These are phyloP conservation scores for Operophtera brumata DNA, from an alignment of 2,888 invertebrate genomes.

Conservation along the genomic window DNA sequence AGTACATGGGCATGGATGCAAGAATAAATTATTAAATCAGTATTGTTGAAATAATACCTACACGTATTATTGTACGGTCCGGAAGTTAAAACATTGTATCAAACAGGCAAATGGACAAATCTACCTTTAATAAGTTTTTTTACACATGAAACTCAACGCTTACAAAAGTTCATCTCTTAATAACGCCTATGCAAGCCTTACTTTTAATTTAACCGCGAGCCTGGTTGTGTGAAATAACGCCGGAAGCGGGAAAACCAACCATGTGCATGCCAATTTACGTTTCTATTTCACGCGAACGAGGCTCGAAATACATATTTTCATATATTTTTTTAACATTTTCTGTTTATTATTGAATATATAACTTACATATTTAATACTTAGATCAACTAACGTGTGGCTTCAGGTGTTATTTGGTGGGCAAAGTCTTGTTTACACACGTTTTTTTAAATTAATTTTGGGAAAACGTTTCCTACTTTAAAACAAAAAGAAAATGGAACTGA, in stretches of 20 bases:
- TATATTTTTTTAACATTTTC: constrained; percentile 58
- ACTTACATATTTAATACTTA: constrained; percentile 79
- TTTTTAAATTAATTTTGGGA: constrained; percentile 34
- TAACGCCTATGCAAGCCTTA: constrained; percentile 72
- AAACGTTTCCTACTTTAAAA: constrained; percentile 18
- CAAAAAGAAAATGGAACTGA: constrained; percentile 51
- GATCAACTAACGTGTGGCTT: constrained; percentile 75
- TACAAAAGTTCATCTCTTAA: constrained; percentile 48
- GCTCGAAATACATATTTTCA: constrained; percentile 58
- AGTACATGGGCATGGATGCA: constrained; percentile 73
- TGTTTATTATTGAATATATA: constrained; percentile 69
- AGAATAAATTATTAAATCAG: constrained; percentile 70
- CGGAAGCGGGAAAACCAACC: constrained; percentile 48
- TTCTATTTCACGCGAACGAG: constrained; percentile 65
- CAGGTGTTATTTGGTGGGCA: constrained; percentile 78
- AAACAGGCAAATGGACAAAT: constrained; percentile 22
- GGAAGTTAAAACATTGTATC: constrained; percentile 23
- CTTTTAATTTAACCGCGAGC: constrained; percentile 57
- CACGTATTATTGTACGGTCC: constrained; percentile 48
- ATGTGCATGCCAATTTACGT: constrained; percentile 41
- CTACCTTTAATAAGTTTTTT: constrained; percentile 9
- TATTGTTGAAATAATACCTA: constrained; percentile 54
- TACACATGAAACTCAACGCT: constrained; percentile 42
- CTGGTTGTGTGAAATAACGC: constrained; percentile 62
- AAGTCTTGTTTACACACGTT: constrained; percentile 66